Evolutionary conservation across 2,113 vertebrate genomes (phyloP).

Genomic region (Eulemur rufifrons): DNA sequence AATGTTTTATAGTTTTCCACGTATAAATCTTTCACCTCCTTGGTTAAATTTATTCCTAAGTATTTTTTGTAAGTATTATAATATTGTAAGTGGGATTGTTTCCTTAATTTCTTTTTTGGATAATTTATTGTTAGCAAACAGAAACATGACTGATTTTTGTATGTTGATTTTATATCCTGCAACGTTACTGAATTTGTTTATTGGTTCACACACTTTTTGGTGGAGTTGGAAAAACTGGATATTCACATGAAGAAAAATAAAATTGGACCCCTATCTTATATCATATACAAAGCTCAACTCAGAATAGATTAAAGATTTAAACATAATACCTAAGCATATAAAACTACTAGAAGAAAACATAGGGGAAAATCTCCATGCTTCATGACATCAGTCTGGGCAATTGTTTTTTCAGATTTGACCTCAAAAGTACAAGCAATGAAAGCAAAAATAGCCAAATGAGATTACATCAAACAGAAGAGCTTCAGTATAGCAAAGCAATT

Average conservation of each 20-base stretch:
- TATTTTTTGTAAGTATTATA: neutral
- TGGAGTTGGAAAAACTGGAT: neutral
- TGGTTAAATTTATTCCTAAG: neutral
- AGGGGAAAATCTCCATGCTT: neutral
- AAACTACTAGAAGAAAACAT: neutral
- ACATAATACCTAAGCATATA: neutral
- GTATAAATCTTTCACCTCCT: neutral
- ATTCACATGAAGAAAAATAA: neutral
- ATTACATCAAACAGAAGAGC: neutral
- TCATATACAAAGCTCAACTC: neutral
- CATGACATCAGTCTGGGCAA: neutral
- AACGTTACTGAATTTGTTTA: neutral
- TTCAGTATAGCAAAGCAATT: neutral
- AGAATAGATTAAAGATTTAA: neutral
- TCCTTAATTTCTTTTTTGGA: neutral
- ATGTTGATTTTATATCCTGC: neutral
- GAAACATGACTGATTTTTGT: neutral
- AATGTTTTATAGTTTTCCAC: neutral
- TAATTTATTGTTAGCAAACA: neutral
- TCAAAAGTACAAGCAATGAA: neutral
- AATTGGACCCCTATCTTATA: neutral
- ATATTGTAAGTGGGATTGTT: neutral
- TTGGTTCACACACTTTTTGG: neutral
- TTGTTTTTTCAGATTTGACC: neutral
- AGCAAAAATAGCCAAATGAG: neutral